Conservation (phyloP, 2,888 invertebrate genomes). For the Tetragonula carbonaria region DNA sequence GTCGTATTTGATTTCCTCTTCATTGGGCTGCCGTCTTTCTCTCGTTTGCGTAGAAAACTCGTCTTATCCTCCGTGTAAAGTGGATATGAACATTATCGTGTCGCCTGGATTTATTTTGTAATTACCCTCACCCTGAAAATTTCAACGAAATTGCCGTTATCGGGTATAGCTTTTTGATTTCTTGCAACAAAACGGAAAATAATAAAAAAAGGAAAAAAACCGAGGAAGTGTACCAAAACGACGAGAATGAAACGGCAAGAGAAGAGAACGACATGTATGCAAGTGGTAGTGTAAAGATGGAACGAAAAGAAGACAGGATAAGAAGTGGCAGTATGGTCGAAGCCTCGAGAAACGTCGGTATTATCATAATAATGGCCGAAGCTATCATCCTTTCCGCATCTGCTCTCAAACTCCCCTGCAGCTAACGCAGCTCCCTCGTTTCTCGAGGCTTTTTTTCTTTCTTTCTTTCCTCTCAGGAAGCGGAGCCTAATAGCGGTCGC, state of each 20-base stretch:
- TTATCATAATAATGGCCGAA: slow-evolving; percentile 79
- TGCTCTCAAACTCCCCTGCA: slow-evolving; percentile 38
- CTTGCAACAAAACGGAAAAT: neutral
- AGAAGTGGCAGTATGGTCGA: slow-evolving; percentile 63
- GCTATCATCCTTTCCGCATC: slow-evolving; percentile 73
- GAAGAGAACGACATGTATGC: neutral
- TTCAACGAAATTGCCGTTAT: neutral
- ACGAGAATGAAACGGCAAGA: neutral
- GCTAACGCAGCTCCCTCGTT: neutral
- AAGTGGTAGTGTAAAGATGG: neutral
- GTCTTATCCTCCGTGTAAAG: slow-evolving; percentile 91
- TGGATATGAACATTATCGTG: slow-evolving; percentile 92
- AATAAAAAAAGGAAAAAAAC: neutral
- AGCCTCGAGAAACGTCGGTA: slow-evolving; percentile 73
- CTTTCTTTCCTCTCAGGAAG: slow-evolving; percentile 59
- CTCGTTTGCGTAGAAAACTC: neutral
- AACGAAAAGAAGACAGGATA: slow-evolving; percentile 47
- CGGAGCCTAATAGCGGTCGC: slow-evolving; percentile 73
- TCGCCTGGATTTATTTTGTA: slow-evolving; percentile 90
- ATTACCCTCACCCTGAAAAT: slow-evolving; percentile 87
- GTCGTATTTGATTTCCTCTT: slow-evolving; percentile 6
- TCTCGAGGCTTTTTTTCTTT: slow-evolving; percentile 7
- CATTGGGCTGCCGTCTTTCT: slow-evolving; percentile 4
- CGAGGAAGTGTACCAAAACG: slow-evolving; percentile 11
- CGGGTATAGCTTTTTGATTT: too few species aligned